phyloP scores from a whole-genome alignment of 2,113 vertebrate genomes.

The Cacatua alba region DNA sequence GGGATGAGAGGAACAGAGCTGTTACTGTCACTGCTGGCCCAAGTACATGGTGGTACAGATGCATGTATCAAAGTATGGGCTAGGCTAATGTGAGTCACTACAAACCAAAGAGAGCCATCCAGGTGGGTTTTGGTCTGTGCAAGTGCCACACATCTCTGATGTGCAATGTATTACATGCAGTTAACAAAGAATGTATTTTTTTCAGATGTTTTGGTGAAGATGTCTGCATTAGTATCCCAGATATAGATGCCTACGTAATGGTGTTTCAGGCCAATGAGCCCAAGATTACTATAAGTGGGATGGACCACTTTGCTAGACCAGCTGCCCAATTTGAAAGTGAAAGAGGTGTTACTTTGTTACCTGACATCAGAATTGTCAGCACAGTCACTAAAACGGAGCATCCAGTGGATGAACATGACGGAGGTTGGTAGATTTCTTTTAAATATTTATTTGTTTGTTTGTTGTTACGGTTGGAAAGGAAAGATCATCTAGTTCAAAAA shows the following conservation, averaged over 20 bases:
- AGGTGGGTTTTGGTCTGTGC: neutral
- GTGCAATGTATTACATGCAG: neutral
- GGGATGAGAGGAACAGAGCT: neutral
- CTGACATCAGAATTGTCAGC: conserved; percentile 91
- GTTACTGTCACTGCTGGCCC: neutral
- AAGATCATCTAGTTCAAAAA: neutral
- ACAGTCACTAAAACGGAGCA: conserved; percentile 83
- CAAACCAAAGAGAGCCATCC: neutral
- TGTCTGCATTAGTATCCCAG: conserved; percentile 91
- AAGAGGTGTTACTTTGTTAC: conserved; percentile 85
- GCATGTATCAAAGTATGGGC: neutral
- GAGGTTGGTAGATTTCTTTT: conserved; percentile 11
- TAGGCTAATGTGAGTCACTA: neutral
- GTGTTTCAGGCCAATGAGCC: conserved; percentile 94
- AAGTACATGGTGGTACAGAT: neutral
- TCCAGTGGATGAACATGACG: conserved; percentile 52
- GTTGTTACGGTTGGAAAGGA: neutral
- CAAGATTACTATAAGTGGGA: conserved; percentile 89
- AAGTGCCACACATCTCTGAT: neutral
- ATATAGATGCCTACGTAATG: conserved; percentile 91
- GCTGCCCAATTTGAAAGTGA: conserved; percentile 81
- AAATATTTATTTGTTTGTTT: neutral
- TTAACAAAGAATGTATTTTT: conserved; percentile 54
- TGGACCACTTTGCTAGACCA: conserved; percentile 85
- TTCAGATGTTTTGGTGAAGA: conserved; percentile 97